Evolutionary conservation across 2,113 vertebrate genomes (phyloP).

Genomic region (Calonectris borealis): DNA sequence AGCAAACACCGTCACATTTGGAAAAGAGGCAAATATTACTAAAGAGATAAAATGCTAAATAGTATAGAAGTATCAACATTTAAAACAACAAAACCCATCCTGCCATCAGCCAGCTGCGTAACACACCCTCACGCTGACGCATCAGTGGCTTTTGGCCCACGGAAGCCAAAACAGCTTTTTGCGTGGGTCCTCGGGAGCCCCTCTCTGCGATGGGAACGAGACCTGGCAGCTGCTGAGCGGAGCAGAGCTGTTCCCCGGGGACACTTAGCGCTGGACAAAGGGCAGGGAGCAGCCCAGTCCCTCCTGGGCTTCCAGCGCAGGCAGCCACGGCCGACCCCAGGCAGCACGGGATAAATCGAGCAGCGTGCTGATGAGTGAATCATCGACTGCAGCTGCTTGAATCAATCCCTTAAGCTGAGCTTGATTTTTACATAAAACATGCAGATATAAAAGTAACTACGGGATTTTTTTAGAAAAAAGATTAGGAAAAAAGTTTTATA

Average conservation of each 20-base stretch:
- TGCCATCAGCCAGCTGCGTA: neutral
- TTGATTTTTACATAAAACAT: neutral
- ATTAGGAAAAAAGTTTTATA: neutral
- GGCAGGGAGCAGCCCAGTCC: neutral
- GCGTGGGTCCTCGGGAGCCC: neutral
- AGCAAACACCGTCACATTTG: neutral
- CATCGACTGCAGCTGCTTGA: neutral
- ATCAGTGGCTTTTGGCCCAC: neutral
- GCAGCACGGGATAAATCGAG: neutral
- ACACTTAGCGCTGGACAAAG: neutral
- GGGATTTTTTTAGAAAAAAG: neutral
- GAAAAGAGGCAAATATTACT: neutral
- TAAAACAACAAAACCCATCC: neutral
- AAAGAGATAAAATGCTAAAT: neutral
- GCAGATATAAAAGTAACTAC: neutral
- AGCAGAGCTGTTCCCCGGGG: neutral
- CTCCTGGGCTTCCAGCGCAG: neutral
- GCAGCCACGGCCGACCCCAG: neutral
- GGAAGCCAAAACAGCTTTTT: neutral
- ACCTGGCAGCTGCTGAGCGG: neutral
- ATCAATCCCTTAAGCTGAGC: neutral
- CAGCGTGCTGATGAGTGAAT: neutral
- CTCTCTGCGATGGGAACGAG: neutral
- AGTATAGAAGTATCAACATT: neutral
- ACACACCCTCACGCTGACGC: neutral